phyloP scores from a whole-genome alignment of 2,797 vertebrate species.

The Macropodus opercularis region DNA sequence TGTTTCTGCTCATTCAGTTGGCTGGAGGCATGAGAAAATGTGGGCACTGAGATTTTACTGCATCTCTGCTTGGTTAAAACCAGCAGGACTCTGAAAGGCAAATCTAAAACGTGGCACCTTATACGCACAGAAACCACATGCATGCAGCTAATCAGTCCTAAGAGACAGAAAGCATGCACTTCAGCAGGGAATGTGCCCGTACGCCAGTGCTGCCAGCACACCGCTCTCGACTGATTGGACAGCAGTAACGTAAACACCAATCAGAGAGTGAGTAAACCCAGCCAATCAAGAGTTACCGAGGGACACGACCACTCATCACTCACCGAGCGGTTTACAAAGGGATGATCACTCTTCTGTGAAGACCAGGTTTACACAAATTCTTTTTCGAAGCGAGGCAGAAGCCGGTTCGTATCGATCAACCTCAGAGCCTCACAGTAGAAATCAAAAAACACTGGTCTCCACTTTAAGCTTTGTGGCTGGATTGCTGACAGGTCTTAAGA shows the following conservation, averaged over 20 bases:
- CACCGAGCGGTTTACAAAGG: slow-evolving; percentile 18
- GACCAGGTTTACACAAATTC: background rate
- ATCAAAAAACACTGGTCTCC: too few relatives aligned
- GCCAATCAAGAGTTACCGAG: slow-evolving; percentile 54
- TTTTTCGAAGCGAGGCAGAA: background rate
- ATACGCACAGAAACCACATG: slow-evolving; percentile 41
- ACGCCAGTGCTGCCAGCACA: slow-evolving; percentile 39
- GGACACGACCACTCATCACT: slow-evolving; percentile 60
- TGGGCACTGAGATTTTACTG: slow-evolving; percentile 39
- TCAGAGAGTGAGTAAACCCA: slow-evolving; percentile 64
- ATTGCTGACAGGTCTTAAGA: too few relatives aligned
- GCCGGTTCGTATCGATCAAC: background rate
- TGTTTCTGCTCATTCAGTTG: slow-evolving; percentile 48
- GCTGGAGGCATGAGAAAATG: slow-evolving; percentile 39
- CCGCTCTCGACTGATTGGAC: slow-evolving; percentile 62
- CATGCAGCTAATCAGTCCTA: slow-evolving; percentile 50
- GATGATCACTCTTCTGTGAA: slow-evolving; percentile 4
- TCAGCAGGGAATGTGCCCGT: slow-evolving; percentile 37
- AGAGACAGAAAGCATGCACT: slow-evolving; percentile 52
- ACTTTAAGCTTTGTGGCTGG: too few relatives aligned
- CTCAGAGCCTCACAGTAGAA: too few relatives aligned
- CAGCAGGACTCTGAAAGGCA: slow-evolving; percentile 27
- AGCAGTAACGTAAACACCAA: slow-evolving; percentile 72
- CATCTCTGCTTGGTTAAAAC: slow-evolving; percentile 31
- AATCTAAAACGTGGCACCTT: slow-evolving; percentile 52